A percentile compares a stretch with the other conserved stretches of the same genome.
phyloP scores from a whole-genome alignment of 2,797 vertebrate genomes.

The Malacoctenus gilli region DNA sequence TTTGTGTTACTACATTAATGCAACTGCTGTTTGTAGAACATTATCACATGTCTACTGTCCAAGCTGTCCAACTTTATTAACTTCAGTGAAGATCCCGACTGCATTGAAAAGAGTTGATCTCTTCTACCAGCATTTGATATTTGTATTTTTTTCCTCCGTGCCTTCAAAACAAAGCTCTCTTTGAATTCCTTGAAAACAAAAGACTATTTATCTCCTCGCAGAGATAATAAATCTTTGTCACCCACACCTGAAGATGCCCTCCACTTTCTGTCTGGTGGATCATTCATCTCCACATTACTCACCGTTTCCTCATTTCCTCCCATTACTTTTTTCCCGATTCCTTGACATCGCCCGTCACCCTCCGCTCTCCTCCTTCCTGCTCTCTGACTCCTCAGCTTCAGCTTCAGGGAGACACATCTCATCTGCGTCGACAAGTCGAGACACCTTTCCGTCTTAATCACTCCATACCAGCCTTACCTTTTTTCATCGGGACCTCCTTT shows the following conservation, averaged over 20 bases:
- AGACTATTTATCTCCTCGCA: background rate
- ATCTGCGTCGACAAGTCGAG: slow-evolving; percentile 53
- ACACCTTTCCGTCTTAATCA: slow-evolving; percentile 44
- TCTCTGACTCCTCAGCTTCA: slow-evolving; percentile 12
- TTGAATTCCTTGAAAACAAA: background rate
- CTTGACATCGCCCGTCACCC: too few species aligned
- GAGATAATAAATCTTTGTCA: too few species aligned
- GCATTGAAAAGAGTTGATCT: background rate
- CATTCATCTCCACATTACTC: background rate
- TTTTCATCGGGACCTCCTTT: slow-evolving; percentile 20
- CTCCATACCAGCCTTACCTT: slow-evolving; percentile 25
- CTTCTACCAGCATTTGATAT: too few species aligned
- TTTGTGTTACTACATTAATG: too few species aligned
- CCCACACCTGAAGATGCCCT: too few species aligned
- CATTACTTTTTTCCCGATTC: too few species aligned
- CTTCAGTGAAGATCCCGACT: background rate
- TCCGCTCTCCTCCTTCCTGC: background rate
- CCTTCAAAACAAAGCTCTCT: too few species aligned
- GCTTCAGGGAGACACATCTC: slow-evolving; percentile 25
- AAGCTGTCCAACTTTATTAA: too few species aligned
- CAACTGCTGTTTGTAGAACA: too few species aligned
- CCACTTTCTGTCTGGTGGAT: too few species aligned
- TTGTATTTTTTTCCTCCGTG: too few species aligned
- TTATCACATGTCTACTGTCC: too few species aligned
- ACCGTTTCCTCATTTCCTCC: background rate